Conservation (phyloP, 2,888 invertebrate genomes). For the Dicyrtoma fusca region DNA sequence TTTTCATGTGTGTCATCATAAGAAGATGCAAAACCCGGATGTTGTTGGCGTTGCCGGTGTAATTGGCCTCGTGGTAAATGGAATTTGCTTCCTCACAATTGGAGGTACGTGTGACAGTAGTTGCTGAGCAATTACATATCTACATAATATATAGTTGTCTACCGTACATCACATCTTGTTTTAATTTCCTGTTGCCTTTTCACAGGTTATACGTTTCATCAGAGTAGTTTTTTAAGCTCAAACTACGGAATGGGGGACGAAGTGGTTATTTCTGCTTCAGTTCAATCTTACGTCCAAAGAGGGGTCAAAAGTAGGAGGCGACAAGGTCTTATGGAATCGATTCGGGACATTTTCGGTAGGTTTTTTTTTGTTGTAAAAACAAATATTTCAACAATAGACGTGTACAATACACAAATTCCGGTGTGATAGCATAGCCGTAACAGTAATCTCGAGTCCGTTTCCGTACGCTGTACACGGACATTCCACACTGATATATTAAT, state of each 20-base stretch:
- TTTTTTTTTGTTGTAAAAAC: too few species aligned
- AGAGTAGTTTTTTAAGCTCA: constrained; percentile 67
- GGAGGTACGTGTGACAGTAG: constrained; percentile 66
- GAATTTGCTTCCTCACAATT: constrained; percentile 76
- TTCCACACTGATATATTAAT: too few species aligned
- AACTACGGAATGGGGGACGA: constrained; percentile 52
- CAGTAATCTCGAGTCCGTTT: too few species aligned
- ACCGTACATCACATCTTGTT: too few species aligned
- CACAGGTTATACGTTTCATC: constrained; percentile 70
- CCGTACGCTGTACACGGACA: too few species aligned
- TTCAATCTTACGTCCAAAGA: constrained; percentile 42
- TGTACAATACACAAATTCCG: too few species aligned
- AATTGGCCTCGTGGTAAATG: constrained; percentile 73
- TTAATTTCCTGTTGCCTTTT: too few species aligned
- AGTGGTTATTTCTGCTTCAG: constrained; percentile 49
- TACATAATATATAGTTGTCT: too few species aligned
- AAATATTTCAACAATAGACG: too few species aligned
- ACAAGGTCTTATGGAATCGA: constrained; percentile 67
- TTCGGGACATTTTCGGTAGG: constrained; percentile 67
- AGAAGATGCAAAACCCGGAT: constrained; percentile 74
- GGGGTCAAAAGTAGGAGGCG: constrained; percentile 58
- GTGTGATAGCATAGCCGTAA: too few species aligned
- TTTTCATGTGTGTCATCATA: constrained; percentile 61
- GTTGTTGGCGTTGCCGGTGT: constrained; percentile 74
- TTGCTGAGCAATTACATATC: not conserved